Conservation (phyloP, 2,797 vertebrate genomes). For the Alfaro cultratus region DNA sequence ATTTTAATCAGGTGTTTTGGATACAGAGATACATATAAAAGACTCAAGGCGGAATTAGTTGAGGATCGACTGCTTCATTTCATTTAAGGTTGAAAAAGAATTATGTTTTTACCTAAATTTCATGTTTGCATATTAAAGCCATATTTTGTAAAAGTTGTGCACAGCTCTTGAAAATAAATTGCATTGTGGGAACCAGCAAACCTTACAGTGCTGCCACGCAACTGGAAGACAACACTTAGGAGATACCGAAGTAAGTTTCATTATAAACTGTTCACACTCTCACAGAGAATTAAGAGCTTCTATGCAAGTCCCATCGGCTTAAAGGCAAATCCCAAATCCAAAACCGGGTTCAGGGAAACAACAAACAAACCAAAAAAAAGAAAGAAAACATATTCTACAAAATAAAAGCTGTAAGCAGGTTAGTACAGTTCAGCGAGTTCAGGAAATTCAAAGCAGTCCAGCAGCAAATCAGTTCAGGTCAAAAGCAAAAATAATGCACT, state of each 20-base stretch:
- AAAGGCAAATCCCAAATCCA: slow-evolving; percentile 50
- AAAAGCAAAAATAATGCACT: slow-evolving; percentile 43
- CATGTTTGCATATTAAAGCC: background rate
- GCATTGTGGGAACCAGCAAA: slow-evolving; percentile 18
- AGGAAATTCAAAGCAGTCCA: slow-evolving; percentile 48
- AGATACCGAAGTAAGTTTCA: slow-evolving; percentile 16
- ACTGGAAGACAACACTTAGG: slow-evolving; percentile 37
- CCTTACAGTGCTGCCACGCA: slow-evolving; percentile 10
- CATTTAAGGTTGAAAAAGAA: background rate
- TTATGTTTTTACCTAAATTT: background rate
- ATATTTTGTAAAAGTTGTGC: slow-evolving; percentile 14
- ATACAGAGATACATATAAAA: too few relatives aligned
- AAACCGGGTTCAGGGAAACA: slow-evolving; percentile 38
- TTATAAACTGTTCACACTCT: slow-evolving; percentile 58
- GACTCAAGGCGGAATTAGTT: too few relatives aligned
- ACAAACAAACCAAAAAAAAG: background rate
- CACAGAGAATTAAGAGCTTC: slow-evolving; percentile 53
- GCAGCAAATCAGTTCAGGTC: slow-evolving; percentile 40
- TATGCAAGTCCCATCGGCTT: slow-evolving; percentile 50
- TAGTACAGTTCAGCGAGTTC: slow-evolving; percentile 35
- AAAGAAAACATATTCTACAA: slow-evolving; percentile 15
- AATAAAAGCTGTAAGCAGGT: slow-evolving; percentile 45
- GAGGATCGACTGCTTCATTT: background rate
- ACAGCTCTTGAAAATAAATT: background rate
- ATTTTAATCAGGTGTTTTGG: too few relatives aligned